A percentile compares a stretch with the other conserved stretches of the same genome.
phyloP scores from a whole-genome alignment of 2,797 vertebrate species.

The Sebastes elongatus region DNA sequence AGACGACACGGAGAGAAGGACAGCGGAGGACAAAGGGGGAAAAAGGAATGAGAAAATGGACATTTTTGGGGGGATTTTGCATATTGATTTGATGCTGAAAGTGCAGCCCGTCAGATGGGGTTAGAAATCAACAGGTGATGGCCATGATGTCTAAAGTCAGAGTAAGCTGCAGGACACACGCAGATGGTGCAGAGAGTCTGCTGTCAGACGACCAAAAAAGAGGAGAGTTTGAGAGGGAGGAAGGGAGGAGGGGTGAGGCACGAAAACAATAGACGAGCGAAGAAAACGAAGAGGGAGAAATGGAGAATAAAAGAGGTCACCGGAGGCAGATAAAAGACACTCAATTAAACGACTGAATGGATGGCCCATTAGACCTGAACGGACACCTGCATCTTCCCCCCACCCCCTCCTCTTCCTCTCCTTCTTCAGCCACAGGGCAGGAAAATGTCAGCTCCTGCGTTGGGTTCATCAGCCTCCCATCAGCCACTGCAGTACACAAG shows the following conservation, averaged over 20 bases:
- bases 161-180: conserved; percentile 17
- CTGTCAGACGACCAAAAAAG: conserved; percentile 18
- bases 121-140: conserved; percentile 60
- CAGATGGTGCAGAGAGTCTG: conserved; percentile 14
- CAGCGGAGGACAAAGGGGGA: conserved; percentile 43
- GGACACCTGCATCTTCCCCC: conserved; percentile 60
- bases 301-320: conserved; percentile 73
- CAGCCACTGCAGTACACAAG: conserved; percentile 56
- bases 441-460: conserved; percentile 65
- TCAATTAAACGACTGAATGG: conserved; percentile 80
- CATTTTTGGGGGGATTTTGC: not conserved
- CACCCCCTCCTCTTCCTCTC: not conserved
- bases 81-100: conserved; percentile 42
- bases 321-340: conserved; percentile 75
- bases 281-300: conserved; percentile 56
- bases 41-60: conserved; percentile 13
- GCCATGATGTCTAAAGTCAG: conserved; percentile 33
- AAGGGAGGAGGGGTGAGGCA: not conserved
- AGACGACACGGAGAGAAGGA: conserved; percentile 39
- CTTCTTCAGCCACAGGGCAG: conserved; percentile 50
- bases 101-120: conserved; percentile 31
- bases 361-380: conserved; percentile 75
- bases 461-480: conserved; percentile 72
- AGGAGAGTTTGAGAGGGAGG: conserved; percentile 2
- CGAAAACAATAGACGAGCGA: conserved; percentile 36